Evolutionary conservation across 2,888 invertebrate species (phyloP), one percentile per base, ranked within the genome.

Genomic region (Portevinia maculata): DNA sequence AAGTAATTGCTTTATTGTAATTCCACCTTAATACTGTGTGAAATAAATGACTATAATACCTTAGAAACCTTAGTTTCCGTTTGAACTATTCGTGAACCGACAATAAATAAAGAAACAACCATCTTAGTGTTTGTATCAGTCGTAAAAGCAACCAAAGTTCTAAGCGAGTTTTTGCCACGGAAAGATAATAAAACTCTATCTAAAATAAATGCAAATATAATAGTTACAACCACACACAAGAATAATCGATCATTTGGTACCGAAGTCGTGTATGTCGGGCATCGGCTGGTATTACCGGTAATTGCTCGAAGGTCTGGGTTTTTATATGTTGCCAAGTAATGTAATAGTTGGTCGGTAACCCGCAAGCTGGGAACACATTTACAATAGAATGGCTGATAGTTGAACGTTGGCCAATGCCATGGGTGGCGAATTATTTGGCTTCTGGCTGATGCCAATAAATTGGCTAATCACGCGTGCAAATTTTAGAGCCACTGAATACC

Each of bases 391-490:
- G 1, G 46, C 3, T 13, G 52, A 32, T 37, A 53, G 30, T 41
- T 65, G 65, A 65, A 19, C 13, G 32, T 4, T 53, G 39, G 52
- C 53, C 55, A 69, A 55, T 55, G 57, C 46, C 57, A 57, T 19
- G 37, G 44, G 52, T 50, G 50, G 52, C 39, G 11, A 55, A 46
- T 46, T 37, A 37, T 69, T 69, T 55, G 57, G 28, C 69, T 37
- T 17, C n/a, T n/a, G 21, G 24, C 46, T 34, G 28, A 19, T 15
- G 69, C 55, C 48, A 69, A 69, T 57, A 57, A 57, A 57, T 69
- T 69, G 28, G 57, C 5, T 48, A 69, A 69, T 24, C 57, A 48
- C 57, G 57, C 48, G 69, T 69, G 55, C 57, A 48, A 37, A 44
- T 57, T 28, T 24, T 24, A 11, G 9, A 37, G 9, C 0, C 9